Evolutionary conservation across 2,888 invertebrate species (phyloP).

Genomic region (Vannuccia rotundouncinata): DNA sequence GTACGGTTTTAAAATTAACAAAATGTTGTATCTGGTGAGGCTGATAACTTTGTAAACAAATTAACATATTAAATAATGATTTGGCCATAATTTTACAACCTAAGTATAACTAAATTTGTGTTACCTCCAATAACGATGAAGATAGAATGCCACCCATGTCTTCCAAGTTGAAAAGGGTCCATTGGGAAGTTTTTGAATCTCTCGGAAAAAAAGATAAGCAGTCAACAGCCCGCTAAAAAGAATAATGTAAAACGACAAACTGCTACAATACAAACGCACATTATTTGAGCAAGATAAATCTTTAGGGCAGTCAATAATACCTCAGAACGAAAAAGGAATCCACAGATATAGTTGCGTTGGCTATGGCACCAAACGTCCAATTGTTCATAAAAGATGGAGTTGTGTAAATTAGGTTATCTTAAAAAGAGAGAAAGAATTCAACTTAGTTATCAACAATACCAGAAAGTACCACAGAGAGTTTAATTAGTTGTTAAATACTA

Average conservation of each 20-base stretch:
- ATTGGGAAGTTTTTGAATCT: slow-evolving; percentile 41
- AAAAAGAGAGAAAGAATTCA: neutral
- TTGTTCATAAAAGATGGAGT: slow-evolving; percentile 36
- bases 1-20: no score
- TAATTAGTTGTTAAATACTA: no score
- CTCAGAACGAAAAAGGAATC: slow-evolving; percentile 52
- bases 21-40: no score
- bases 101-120: no score
- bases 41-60: no score
- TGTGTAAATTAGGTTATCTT: slow-evolving; percentile 5
- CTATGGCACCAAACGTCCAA: slow-evolving; percentile 46
- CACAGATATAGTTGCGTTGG: slow-evolving; percentile 49
- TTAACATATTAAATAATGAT: no score
- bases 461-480: no score
- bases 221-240: slow-evolving; percentile 43
- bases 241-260: slow-evolving; percentile 40
- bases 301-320: no score
- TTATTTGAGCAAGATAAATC: no score
- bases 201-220: slow-evolving; percentile 42
- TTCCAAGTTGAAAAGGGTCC: slow-evolving; percentile 34
- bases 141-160: slow-evolving; percentile 44
- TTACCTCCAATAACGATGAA: slow-evolving; percentile 46
- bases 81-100: no score
- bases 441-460: neutral
- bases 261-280: slow-evolving; percentile 29